Evolutionary conservation across 2,888 invertebrate genomes (phyloP), one percentile per base, ranked within the genome.

Genomic region (Pseudoips prasinana): DNA sequence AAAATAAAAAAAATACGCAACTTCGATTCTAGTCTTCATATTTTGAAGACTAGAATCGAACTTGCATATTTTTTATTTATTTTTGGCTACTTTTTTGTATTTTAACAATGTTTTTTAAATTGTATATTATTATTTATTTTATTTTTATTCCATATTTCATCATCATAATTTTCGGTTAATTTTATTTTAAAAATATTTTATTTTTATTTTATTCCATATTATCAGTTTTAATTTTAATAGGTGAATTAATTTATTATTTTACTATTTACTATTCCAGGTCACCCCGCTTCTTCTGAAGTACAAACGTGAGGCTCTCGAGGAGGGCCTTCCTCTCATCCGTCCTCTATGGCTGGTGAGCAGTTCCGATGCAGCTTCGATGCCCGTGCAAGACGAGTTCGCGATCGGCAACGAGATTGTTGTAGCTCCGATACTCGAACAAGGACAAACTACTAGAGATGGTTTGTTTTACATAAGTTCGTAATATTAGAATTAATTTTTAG

Each of bases 271-370:
- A 3, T 20, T 29, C n/a, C 63, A 92, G 92, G 91, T 96, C 1
- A 93, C 94, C 4, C 94, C 95, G 0, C 81, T 94, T 14, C 85
- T 97, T 10, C 91, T 94, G 50, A 94, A 94, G 57, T 94, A 94
- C 70, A 92, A 94, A 1, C 92, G 92, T 9, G 94, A 94, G 41
- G 94, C 96, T 0, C 75, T 96, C 46, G 94, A 95, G 57, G 93
- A 93, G 8, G 97, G 98, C 0, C 68, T 95, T 31, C 96, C 97
- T 0, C 90, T 98, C 39, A 94, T 97, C 25, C 89, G 97, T 1
- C 97, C 98, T 0, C 85, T 98, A 32, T 98, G 98, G 98, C 94
- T 96, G 92, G 81, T 96, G 39, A 94, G 95, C 41, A 94, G 95
- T 0, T 91, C 92, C 0, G 97, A 97, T 81, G 92, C 94, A 0